Evolutionary conservation across 2,113 vertebrate genomes (phyloP), one percentile per base, ranked within the genome.

Genomic region (Ursus arctos): DNA sequence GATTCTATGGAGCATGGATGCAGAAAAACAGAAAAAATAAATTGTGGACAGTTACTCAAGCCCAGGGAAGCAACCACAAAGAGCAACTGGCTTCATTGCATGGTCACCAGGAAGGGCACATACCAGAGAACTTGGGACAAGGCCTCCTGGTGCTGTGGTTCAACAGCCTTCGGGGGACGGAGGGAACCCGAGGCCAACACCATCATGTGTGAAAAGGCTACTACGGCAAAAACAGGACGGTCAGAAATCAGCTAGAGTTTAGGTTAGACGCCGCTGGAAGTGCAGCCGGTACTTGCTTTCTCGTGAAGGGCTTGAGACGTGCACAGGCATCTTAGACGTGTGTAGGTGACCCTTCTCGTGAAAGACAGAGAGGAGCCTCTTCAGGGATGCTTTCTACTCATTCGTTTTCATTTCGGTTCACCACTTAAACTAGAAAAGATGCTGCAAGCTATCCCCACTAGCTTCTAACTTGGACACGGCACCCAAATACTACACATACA

Each of bases 391-490:
- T 53, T 81, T 63, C 47, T 96, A 3, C 36, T 79, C 43, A 18
- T 15, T 6, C 6, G 33, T 80, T 82, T 28, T 97, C 88, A 82
- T 31, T 31, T 12, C 14, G 12, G 43, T 28, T 97, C 94, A 76
- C 84, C 92, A 80, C 84, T 4, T 65, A 72, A 71, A 88, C 65
- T 59, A 10, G 95, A 94, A 91, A 98, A 98, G 93, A 87, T 13
- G 57, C 85, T 80, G 72, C 6, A 94, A 80, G 61, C 87, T 93
- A 88, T 55, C 86, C 14, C 3, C 5, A 65, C 2, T 3, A 76
- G 61, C 83, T 33, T 87, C 96, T 93, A n/a, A 79, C 24, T 69
- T 93, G 97, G 91, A 97, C 97, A 88, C 36, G 92, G 97, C 97
- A 98, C 95, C 94, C 71, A 97, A 81, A 97, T 53, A 88, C 94